Percentiles rank a stretch among this genome's conserved stretches.
These are phyloP conservation scores for Lymantria monacha DNA, from an alignment of 2,888 invertebrate genomes.

Conservation along the genomic window DNA sequence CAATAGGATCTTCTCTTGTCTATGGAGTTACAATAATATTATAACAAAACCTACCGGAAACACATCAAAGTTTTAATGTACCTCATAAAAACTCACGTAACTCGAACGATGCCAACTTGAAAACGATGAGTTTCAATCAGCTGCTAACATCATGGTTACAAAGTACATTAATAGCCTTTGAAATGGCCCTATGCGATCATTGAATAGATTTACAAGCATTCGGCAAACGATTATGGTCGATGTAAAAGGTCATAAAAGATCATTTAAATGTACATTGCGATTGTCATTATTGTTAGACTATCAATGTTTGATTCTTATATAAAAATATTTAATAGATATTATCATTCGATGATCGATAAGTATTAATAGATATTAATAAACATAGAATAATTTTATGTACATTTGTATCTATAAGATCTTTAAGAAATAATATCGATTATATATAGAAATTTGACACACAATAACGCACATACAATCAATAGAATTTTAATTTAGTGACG, in stretches of 20 bases:
- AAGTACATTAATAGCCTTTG: slow-evolving; percentile 33
- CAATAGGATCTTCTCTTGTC: not conserved
- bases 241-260: slow-evolving; percentile 40
- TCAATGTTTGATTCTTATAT: slow-evolving; percentile 6
- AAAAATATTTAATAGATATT: not conserved
- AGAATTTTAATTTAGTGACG: too few species aligned
- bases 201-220: slow-evolving; percentile 40
- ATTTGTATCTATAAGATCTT: too few species aligned
- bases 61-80: not conserved
- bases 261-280: slow-evolving; percentile 28
- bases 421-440: too few species aligned
- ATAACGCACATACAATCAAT: too few species aligned
- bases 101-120: slow-evolving; percentile 1
- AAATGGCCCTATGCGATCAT: slow-evolving; percentile 35
- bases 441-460: too few species aligned
- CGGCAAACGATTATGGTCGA: slow-evolving; percentile 29
- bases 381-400: too few species aligned
- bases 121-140: slow-evolving; percentile 29
- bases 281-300: slow-evolving; percentile 18
- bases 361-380: not conserved
- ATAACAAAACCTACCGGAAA: not conserved
- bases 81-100: slow-evolving; percentile 1
- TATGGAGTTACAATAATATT: too few species aligned
- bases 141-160: slow-evolving; percentile 27
- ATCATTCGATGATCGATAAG: not conserved